A percentile compares a stretch with the other conserved stretches of the same genome.
Evolutionary conservation across 2,113 vertebrate genomes (phyloP).

Genomic region (Calypte anna): DNA sequence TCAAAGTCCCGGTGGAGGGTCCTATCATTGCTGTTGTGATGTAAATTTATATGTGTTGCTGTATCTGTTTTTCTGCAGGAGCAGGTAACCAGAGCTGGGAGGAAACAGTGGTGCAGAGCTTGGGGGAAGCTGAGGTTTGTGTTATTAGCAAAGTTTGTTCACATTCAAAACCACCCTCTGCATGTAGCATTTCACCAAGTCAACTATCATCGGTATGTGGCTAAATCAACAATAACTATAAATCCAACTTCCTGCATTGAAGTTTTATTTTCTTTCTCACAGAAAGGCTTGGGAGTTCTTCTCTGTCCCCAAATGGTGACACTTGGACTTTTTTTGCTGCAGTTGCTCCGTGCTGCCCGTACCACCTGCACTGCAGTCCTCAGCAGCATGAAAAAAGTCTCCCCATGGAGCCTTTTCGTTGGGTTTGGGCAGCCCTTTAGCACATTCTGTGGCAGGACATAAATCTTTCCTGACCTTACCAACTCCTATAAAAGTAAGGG

Average conservation of each 20-base stretch:
- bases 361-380: constrained; percentile 36
- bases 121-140: neutral
- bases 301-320: neutral
- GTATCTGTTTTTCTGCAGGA: neutral
- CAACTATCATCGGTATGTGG: neutral
- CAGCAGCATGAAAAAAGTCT: neutral
- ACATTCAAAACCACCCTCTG: neutral
- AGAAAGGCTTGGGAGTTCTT: neutral
- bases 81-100: neutral
- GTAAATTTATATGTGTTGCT: neutral
- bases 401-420: neutral
- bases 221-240: neutral
- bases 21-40: neutral
- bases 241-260: neutral
- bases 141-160: neutral
- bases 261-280: neutral
- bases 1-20: neutral
- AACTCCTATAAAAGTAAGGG: neutral
- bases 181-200: neutral
- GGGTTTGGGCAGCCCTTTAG: neutral
- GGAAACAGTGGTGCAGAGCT: neutral
- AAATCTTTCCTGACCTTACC: neutral
- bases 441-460: neutral
- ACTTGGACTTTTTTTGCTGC: neutral
- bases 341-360: neutral